A percentile compares a stretch with the other conserved stretches of the same genome.
phyloP scores from a whole-genome alignment of 1,140 invertebrate genomes.

The Macrobrachium nipponense region DNA sequence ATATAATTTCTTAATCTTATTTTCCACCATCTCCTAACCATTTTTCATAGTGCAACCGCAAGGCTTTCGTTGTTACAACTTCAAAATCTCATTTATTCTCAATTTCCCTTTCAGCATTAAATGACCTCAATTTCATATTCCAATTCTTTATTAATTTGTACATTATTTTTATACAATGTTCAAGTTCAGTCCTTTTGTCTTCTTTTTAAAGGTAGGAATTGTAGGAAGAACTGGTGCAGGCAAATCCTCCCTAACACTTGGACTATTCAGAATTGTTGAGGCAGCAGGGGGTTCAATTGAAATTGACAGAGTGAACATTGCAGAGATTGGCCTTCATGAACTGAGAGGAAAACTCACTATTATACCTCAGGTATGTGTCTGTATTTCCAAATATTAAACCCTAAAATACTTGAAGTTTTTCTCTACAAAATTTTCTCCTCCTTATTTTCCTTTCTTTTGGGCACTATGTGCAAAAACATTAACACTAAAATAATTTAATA shows the following conservation, averaged over 20 bases:
- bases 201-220: slow-evolving; percentile 75
- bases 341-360: slow-evolving; percentile 41
- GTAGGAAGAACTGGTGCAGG: slow-evolving; percentile 87
- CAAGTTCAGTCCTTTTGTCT: background rate
- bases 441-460: background rate
- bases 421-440: background rate
- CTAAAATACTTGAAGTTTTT: background rate
- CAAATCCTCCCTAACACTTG: slow-evolving; percentile 85
- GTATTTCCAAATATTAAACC: background rate
- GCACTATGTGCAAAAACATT: too few species aligned
- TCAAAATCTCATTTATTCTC: too few species aligned
- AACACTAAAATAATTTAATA: too few species aligned
- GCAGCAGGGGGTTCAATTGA: slow-evolving; percentile 31
- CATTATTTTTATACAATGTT: background rate
- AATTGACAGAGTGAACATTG: slow-evolving; percentile 42
- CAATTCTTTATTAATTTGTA: background rate
- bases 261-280: slow-evolving; percentile 77
- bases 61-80: too few species aligned
- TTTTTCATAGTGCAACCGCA: too few species aligned
- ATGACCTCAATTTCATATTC: background rate
- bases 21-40: too few species aligned
- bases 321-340: slow-evolving; percentile 50
- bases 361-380: slow-evolving; percentile 50
- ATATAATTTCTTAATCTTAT: too few species aligned
- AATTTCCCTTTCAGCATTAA: too few species aligned